These are phyloP conservation scores for Jacana jacana DNA, from an alignment of 2,113 vertebrate genomes.

Conservation along the genomic window DNA sequence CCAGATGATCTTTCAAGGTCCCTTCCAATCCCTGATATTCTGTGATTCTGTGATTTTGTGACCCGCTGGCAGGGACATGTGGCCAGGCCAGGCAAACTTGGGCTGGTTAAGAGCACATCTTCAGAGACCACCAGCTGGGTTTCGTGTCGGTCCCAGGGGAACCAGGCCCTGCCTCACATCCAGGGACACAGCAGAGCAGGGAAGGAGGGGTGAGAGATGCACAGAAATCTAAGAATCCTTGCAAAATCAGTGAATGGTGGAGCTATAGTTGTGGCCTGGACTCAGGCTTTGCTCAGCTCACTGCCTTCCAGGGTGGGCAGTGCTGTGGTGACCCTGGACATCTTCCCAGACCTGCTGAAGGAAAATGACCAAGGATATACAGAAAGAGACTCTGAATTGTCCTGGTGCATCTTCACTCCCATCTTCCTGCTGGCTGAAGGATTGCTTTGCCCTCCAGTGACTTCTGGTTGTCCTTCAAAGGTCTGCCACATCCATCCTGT, in stretches of 20 bases:
- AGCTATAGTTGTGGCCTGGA: background rate
- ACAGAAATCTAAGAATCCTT: background rate
- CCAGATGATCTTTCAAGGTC: too few species aligned
- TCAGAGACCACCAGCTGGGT: background rate
- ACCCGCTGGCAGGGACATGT: background rate
- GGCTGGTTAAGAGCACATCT: rapidly evolving
- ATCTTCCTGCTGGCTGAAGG: background rate
- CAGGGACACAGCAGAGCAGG: background rate
- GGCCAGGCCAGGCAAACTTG: background rate
- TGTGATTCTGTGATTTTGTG: too few species aligned
- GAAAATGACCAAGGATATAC: background rate
- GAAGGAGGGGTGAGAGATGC: background rate
- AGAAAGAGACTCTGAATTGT: background rate
- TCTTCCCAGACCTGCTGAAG: background rate
- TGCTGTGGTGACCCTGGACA: background rate
- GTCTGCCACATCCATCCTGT: background rate
- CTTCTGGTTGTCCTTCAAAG: background rate
- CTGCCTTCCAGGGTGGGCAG: rapidly evolving
- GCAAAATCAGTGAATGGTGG: background rate
- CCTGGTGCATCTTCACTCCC: background rate
- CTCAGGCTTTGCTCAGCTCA: background rate
- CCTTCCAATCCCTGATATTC: too few species aligned
- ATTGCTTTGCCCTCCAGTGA: background rate
- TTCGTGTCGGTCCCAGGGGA: background rate
- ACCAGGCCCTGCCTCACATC: background rate